Evolutionary conservation across 1,140 invertebrate species (phyloP).

Genomic region (Stegodyphus mimosarum): DNA sequence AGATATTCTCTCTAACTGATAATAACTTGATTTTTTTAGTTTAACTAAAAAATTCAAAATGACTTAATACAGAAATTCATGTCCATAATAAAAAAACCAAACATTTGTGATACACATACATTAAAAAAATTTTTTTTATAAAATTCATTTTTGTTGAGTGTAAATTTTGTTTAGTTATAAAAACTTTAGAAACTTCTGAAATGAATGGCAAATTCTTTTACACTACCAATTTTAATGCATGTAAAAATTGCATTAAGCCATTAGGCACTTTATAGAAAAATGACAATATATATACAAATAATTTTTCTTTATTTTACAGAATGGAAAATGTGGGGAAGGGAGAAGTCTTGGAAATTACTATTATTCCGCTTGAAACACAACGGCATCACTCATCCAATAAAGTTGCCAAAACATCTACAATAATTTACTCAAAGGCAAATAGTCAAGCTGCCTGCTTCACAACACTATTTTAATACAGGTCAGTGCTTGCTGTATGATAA

Average conservation of each 20-base stretch:
- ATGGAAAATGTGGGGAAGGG: not conserved
- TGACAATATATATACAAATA: constrained; percentile 1
- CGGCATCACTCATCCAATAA: constrained; percentile 10
- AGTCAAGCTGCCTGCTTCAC: constrained; percentile 43
- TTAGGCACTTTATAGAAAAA: constrained; percentile 50
- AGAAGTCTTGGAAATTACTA: not conserved
- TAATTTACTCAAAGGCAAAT: constrained; percentile 16
- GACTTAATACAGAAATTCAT: too few species aligned
- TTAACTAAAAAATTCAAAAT: too few species aligned
- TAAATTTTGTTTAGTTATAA: not conserved
- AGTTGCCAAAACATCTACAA: not conserved
- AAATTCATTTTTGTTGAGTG: not conserved
- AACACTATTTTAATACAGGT: not conserved
- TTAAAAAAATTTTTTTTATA: not conserved
- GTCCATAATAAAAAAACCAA: too few species aligned
- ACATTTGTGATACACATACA: not conserved
- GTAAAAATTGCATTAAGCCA: constrained; percentile 44
- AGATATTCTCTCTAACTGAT: too few species aligned
- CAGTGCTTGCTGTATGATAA: too few species aligned
- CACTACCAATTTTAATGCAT: constrained; percentile 4
- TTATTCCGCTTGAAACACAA: constrained; percentile 1
- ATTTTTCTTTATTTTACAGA: constrained; percentile 2
- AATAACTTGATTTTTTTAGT: too few species aligned
- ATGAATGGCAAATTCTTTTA: not conserved
- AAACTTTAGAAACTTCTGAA: not conserved